These are phyloP conservation scores for Xylota sylvarum DNA, from an alignment of 2,888 invertebrate species.

Conservation along the genomic window DNA sequence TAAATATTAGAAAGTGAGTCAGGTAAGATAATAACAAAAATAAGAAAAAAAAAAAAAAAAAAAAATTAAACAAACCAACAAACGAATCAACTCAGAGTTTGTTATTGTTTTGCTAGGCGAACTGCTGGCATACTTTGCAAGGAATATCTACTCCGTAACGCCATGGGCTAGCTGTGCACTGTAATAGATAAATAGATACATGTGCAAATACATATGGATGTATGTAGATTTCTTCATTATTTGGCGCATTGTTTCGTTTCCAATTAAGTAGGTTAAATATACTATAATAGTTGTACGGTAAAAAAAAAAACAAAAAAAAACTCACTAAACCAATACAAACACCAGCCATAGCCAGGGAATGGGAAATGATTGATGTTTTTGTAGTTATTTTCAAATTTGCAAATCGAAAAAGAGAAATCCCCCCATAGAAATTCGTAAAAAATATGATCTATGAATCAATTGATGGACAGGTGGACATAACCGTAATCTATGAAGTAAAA, in stretches of 20 bases:
- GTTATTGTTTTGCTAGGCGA: conserved; percentile 47
- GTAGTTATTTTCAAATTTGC: conserved; percentile 34
- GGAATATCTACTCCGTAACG: conserved; percentile 18
- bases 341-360: neutral
- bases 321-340: neutral
- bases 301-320: neutral
- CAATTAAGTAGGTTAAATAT: conserved; percentile 44
- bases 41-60: conserved; percentile 16
- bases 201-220: neutral
- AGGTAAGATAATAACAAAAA: conserved; percentile 44
- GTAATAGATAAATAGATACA: neutral
- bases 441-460: conserved; percentile 10
- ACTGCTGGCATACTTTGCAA: conserved; percentile 39
- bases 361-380: conserved; percentile 24
- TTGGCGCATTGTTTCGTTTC: conserved; percentile 43
- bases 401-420: conserved; percentile 53
- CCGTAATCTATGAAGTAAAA: neutral
- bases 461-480: conserved; percentile 23
- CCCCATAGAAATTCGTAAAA: neutral
- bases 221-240: conserved; percentile 33
- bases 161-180: conserved; percentile 24
- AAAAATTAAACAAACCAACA: conserved; percentile 15
- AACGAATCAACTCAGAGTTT: conserved; percentile 48
- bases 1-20: conserved; percentile 74
- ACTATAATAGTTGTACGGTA: conserved; percentile 11